Percentiles rank a stretch among this genome's conserved stretches.
These are phyloP conservation scores for Chloropsis cyanopogon DNA, from an alignment of 2,113 vertebrate species.

Conservation along the genomic window DNA sequence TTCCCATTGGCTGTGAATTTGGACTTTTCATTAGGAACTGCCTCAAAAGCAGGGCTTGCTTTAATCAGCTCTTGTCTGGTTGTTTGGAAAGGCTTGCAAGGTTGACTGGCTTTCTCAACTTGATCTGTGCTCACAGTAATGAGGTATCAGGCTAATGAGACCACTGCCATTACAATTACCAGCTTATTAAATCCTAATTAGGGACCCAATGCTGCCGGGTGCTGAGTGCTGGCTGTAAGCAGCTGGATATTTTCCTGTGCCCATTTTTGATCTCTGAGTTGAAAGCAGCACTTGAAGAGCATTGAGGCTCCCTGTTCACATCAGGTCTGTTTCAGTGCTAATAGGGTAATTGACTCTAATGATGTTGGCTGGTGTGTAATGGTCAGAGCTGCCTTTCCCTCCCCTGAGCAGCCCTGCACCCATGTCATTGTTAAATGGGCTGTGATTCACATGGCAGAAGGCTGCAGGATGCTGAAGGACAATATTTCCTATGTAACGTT, in stretches of 20 bases:
- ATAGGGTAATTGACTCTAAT: conserved; percentile 43
- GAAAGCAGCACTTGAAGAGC: background rate
- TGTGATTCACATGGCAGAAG: conserved; percentile 10
- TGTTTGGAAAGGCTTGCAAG: conserved; percentile 31
- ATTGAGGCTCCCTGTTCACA: background rate
- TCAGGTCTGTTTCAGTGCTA: conserved; percentile 20
- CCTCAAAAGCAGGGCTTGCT: conserved; percentile 21
- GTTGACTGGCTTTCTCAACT: conserved; percentile 36
- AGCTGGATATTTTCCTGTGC: background rate
- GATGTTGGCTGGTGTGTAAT: conserved; percentile 14
- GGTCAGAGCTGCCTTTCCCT: conserved; percentile 19
- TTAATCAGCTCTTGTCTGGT: background rate
- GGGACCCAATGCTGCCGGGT: conserved; percentile 5
- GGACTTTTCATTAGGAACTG: background rate
- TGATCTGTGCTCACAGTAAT: conserved; percentile 41
- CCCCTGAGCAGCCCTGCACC: background rate
- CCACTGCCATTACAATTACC: conserved; percentile 44
- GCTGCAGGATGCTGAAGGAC: background rate
- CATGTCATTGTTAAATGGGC: background rate
- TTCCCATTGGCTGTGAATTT: conserved; percentile 13
- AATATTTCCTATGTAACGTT: background rate
- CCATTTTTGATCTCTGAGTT: background rate
- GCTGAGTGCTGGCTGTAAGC: background rate
- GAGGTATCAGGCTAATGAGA: conserved; percentile 52
- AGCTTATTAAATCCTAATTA: conserved; percentile 61